phyloP scores from a whole-genome alignment of 2,888 invertebrate genomes.

The Antheraea assamensis region DNA sequence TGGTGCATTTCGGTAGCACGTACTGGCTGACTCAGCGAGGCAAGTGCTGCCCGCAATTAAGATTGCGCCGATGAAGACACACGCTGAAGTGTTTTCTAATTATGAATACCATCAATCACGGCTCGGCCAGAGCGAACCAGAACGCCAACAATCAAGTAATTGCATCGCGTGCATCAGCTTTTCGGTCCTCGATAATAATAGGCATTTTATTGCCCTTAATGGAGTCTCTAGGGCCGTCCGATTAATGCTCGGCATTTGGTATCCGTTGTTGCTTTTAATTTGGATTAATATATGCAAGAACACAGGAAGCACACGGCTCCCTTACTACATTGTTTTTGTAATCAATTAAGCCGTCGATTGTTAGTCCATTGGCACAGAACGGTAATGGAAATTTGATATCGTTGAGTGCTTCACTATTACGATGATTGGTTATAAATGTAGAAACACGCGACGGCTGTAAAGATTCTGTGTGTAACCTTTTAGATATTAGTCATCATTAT shows the following conservation, averaged over 20 bases:
- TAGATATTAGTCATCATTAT: constrained; percentile 67
- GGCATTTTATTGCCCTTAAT: constrained; percentile 82
- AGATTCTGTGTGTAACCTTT: constrained; percentile 42
- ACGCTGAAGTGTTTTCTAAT: constrained; percentile 82
- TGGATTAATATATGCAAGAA: constrained; percentile 73
- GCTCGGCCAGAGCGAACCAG: constrained; percentile 67
- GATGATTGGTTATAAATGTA: constrained; percentile 60
- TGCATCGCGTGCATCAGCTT: constrained; percentile 82
- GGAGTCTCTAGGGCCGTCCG: constrained; percentile 79
- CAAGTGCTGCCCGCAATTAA: constrained; percentile 80
- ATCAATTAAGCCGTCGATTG: constrained; percentile 70
- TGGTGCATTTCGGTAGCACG: constrained; percentile 52
- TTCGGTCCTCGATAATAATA: constrained; percentile 82
- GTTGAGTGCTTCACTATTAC: constrained; percentile 66
- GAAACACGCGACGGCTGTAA: constrained; percentile 61
- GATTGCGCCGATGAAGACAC: constrained; percentile 79
- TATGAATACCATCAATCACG: constrained; percentile 80
- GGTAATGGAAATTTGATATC: constrained; percentile 66
- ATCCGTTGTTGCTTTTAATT: constrained; percentile 73
- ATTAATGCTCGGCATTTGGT: constrained; percentile 71
- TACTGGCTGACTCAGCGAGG: constrained; percentile 75
- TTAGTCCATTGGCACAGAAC: constrained; percentile 54
- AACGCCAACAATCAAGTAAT: constrained; percentile 82
- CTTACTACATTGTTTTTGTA: constrained; percentile 62
- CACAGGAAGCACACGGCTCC: constrained; percentile 54